Percentiles rank a stretch among this genome's conserved stretches.
Conservation (phyloP, 2,797 vertebrate genomes). For the Dipus sagitta region DNA sequence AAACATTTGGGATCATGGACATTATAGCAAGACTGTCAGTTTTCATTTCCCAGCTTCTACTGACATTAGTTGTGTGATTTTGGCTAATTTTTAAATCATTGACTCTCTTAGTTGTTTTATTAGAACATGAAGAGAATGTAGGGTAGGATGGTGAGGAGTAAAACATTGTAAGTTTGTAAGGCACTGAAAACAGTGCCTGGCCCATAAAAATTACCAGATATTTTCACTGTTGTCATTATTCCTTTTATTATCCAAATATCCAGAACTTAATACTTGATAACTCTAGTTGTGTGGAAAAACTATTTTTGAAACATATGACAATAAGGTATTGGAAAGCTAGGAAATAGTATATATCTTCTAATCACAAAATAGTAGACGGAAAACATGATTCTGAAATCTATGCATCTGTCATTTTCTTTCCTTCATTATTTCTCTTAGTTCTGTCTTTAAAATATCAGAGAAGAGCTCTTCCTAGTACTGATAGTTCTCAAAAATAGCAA, state of each 20-base stretch:
- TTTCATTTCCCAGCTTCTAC: background rate
- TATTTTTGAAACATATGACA: constrained; percentile 22
- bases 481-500: background rate
- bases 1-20: background rate
- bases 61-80: background rate
- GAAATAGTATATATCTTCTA: constrained; percentile 18
- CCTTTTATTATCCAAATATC: background rate
- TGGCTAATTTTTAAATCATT: background rate
- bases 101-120: background rate
- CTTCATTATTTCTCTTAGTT: background rate
- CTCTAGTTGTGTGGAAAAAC: background rate
- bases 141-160: background rate
- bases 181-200: background rate
- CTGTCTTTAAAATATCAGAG: background rate
- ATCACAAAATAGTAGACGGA: background rate
- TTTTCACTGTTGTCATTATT: background rate
- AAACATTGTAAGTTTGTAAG: background rate
- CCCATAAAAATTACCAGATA: background rate
- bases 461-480: background rate
- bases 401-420: background rate
- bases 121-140: background rate
- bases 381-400: constrained; percentile 18
- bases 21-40: background rate
- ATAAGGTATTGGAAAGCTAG: background rate
- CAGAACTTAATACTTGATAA: background rate